phyloP scores from a whole-genome alignment of 2,113 vertebrate genomes.

The Amblyopsis rosae region DNA sequence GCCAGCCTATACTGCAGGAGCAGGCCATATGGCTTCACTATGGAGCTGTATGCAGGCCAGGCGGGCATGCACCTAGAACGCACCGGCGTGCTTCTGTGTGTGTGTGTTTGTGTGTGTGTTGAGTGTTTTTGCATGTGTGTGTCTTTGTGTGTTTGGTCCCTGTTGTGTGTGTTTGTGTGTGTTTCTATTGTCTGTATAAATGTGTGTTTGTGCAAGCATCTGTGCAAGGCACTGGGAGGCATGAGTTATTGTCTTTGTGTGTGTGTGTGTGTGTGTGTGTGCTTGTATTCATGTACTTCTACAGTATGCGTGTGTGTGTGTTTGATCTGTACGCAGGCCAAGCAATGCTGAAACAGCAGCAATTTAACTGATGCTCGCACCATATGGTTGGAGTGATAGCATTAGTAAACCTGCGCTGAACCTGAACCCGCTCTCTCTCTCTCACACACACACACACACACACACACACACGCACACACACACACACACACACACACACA shows the following conservation, averaged over 20 bases:
- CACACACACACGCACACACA: neutral
- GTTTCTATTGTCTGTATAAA: neutral
- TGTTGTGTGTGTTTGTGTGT: neutral
- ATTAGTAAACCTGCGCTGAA: conserved; percentile 70
- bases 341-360: conserved; percentile 66
- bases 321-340: conserved; percentile 47
- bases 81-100: conserved; percentile 5
- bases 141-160: conserved; percentile 12
- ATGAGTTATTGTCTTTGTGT: conserved; percentile 1
- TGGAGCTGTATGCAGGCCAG: conserved; percentile 5
- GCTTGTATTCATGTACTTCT: neutral
- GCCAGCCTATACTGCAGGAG: conserved; percentile 44
- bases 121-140: neutral
- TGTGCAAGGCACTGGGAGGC: neutral
- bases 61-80: neutral
- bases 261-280: conserved; percentile 1
- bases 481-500: neutral
- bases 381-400: conserved; percentile 73
- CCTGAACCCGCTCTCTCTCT: conserved; percentile 34
- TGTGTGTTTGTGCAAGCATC: neutral
- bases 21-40: conserved; percentile 65
- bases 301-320: neutral
- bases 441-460: neutral
- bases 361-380: conserved; percentile 70
- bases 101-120: conserved; percentile 7